Percentiles rank a stretch among this genome's conserved stretches.
phyloP scores from a whole-genome alignment of 2,113 vertebrate genomes.

The Pelecanoides urinatrix region DNA sequence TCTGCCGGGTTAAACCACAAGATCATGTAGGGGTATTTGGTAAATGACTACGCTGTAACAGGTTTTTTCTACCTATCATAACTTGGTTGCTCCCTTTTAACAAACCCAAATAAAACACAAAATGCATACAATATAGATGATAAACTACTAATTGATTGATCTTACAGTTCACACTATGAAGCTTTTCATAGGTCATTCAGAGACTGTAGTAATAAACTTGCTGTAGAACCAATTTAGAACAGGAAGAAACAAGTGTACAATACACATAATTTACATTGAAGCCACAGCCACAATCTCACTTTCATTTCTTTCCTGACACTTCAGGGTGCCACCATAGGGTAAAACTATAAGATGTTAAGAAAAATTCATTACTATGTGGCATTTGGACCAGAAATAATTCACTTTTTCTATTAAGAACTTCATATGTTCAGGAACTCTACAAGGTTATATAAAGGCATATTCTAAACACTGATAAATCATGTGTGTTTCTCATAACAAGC shows the following conservation, averaged over 20 bases:
- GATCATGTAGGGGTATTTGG: background rate
- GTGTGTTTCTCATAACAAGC: background rate
- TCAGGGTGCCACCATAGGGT: background rate
- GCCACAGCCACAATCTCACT: background rate
- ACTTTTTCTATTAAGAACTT: conserved; percentile 58
- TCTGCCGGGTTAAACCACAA: too few relatives aligned
- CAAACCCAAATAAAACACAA: background rate
- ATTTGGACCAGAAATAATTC: conserved; percentile 46
- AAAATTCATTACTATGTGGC: conserved; percentile 23
- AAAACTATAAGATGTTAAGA: conserved; percentile 26
- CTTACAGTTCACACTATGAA: background rate
- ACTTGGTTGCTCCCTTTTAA: background rate
- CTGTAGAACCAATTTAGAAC: background rate
- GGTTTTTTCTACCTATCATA: background rate
- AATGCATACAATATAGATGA: background rate
- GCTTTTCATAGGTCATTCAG: background rate
- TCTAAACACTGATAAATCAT: conserved; percentile 45
- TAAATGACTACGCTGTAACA: background rate
- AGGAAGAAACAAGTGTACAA: background rate
- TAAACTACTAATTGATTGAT: background rate
- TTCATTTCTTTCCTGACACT: conserved; percentile 35
- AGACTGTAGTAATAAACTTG: background rate
- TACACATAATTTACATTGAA: conserved; percentile 12
- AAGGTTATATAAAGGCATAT: conserved; percentile 34
- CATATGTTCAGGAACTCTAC: background rate